These are phyloP conservation scores for Gymnorhina tibicen DNA, from an alignment of 2,113 vertebrate genomes.

Conservation along the genomic window DNA sequence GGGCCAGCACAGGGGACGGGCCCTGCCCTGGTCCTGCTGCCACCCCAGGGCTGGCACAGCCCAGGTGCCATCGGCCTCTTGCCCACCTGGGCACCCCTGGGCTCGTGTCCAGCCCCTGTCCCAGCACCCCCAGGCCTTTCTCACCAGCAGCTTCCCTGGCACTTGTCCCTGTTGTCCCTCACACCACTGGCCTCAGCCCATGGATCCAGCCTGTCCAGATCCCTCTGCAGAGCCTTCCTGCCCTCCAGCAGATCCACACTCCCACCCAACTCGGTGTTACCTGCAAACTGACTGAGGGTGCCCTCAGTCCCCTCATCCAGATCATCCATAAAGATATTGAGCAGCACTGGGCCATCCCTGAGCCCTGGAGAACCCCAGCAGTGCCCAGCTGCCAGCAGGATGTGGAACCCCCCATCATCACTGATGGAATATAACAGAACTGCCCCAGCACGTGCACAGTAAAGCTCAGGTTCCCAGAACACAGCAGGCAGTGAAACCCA, in stretches of 20 bases:
- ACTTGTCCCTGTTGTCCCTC: background rate
- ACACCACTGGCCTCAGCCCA: background rate
- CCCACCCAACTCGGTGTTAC: background rate
- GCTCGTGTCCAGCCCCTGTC: background rate
- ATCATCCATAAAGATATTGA: accelerated
- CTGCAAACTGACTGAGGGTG: background rate
- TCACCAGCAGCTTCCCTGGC: background rate
- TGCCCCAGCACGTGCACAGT: background rate
- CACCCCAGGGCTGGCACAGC: background rate
- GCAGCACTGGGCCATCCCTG: background rate
- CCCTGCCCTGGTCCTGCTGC: background rate
- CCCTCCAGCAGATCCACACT: background rate
- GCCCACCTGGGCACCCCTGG: background rate
- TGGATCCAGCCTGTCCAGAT: background rate
- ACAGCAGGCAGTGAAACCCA: background rate
- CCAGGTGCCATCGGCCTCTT: background rate
- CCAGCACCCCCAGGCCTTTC: background rate
- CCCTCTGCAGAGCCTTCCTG: background rate
- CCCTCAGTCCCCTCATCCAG: accelerated
- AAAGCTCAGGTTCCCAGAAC: background rate
- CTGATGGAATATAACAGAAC: background rate
- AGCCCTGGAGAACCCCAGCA: background rate
- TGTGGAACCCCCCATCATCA: too few relatives aligned
- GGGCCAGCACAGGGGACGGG: background rate
- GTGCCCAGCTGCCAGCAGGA: background rate